A percentile compares a stretch with the other conserved stretches of the same genome.
Evolutionary conservation across 2,888 invertebrate genomes (phyloP).

Genomic region (Abscondita cerata): DNA sequence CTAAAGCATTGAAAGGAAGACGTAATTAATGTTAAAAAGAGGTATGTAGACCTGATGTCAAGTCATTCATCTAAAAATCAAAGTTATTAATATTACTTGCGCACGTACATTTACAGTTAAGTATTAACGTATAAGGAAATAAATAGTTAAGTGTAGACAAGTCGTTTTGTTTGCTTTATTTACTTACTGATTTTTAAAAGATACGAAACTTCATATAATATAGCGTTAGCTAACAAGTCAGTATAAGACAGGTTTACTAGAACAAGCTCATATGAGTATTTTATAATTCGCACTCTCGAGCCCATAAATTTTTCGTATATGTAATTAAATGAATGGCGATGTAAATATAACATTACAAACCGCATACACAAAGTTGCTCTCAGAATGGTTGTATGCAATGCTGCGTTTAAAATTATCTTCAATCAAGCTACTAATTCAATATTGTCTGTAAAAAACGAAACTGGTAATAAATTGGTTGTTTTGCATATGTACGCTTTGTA

Average conservation of each 20-base stretch:
- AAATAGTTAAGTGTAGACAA: conserved; percentile 6
- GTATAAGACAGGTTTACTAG: conserved; percentile 4
- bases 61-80: conserved; percentile 3
- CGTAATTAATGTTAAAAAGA: too few species aligned
- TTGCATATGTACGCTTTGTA: neutral
- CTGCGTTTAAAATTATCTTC: conserved; percentile 27
- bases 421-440: conserved; percentile 24
- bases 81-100: neutral
- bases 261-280: neutral
- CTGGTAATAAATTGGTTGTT: conserved; percentile 3
- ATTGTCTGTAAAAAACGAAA: conserved; percentile 17
- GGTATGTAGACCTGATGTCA: too few species aligned
- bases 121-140: conserved; percentile 10
- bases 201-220: neutral
- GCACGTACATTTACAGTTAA: conserved; percentile 1
- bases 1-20: too few species aligned
- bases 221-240: conserved; percentile 5
- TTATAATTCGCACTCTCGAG: conserved; percentile 6
- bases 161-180: conserved; percentile 9
- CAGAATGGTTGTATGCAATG: conserved; percentile 17
- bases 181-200: conserved; percentile 6
- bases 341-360: conserved; percentile 25
- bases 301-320: conserved; percentile 19
- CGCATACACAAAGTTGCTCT: conserved; percentile 14
- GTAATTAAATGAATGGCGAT: conserved; percentile 24